Conservation (phyloP, 1,140 invertebrate species). For the Gyrodactylus salaris region DNA sequence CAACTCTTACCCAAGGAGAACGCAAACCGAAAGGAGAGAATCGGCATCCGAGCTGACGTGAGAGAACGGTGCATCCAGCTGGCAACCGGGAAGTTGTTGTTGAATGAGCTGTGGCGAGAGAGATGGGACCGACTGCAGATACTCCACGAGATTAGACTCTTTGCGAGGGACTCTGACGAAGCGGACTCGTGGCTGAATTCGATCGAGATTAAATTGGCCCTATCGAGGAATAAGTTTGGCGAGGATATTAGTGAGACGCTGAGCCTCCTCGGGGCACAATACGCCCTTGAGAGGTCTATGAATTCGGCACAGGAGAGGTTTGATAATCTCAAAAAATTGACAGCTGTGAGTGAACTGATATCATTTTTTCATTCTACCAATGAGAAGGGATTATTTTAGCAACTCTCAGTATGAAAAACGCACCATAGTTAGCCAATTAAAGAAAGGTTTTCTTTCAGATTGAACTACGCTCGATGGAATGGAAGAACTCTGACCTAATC, state of each 20-base stretch:
- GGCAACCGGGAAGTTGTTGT: neutral
- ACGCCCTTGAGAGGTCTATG: neutral
- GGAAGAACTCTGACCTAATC: neutral
- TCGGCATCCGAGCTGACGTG: neutral
- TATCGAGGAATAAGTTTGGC: neutral
- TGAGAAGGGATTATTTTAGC: too few species aligned
- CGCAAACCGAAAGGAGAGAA: neutral
- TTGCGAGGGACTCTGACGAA: neutral
- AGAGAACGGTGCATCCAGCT: neutral
- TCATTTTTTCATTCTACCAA: too few species aligned
- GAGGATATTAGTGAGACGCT: neutral
- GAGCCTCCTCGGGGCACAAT: neutral
- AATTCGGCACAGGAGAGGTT: constrained; percentile 61
- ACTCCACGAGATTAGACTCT: constrained; percentile 30
- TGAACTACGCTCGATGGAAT: neutral
- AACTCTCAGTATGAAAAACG: too few species aligned
- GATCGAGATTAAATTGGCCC: neutral
- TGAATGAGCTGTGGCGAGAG: neutral
- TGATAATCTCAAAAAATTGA: constrained; percentile 69
- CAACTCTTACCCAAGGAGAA: neutral
- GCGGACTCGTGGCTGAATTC: neutral
- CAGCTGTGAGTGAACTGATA: constrained; percentile 27
- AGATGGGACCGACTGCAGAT: constrained; percentile 7
- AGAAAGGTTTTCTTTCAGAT: too few species aligned
- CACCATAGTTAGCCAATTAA: too few species aligned